Conservation (phyloP, 2,113 vertebrate genomes). For the Campylorhamphus procurvoides region DNA sequence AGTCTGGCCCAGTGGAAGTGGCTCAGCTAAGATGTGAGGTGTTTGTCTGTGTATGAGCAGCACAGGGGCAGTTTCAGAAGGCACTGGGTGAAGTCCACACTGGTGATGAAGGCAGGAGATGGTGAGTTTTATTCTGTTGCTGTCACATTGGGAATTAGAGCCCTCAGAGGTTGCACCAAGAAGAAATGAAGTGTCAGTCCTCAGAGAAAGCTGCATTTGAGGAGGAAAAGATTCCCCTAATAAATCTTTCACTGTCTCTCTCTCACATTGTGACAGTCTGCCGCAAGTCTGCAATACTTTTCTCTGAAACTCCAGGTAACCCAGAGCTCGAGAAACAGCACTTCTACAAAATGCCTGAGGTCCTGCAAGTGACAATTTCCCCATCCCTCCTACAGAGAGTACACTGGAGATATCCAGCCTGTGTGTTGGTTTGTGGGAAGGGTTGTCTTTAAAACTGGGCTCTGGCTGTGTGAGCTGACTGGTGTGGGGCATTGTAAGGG, state of each 20-base stretch:
- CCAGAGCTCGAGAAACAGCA: not conserved
- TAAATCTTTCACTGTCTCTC: not conserved
- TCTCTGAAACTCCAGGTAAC: not conserved
- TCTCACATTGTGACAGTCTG: not conserved
- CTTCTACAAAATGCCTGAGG: not conserved
- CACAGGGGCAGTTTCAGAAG: not conserved
- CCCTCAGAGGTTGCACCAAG: not conserved
- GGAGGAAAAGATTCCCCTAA: not conserved
- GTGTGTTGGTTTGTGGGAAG: not conserved
- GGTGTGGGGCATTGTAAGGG: not conserved
- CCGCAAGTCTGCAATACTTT: not conserved
- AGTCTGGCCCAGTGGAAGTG: not conserved
- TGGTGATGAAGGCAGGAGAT: not conserved
- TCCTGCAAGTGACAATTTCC: not conserved
- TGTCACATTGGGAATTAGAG: not conserved
- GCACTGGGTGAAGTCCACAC: not conserved
- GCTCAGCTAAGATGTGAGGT: not conserved
- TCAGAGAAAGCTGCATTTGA: not conserved
- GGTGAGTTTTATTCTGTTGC: not conserved
- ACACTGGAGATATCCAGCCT: accelerated
- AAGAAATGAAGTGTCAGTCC: not conserved
- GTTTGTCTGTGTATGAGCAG: not conserved
- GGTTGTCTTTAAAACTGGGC: not conserved
- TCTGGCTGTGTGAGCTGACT: not conserved
- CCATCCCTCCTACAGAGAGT: not conserved